Conservation (phyloP, 1,140 invertebrate species). For the Drosophila nannoptera region DNA sequence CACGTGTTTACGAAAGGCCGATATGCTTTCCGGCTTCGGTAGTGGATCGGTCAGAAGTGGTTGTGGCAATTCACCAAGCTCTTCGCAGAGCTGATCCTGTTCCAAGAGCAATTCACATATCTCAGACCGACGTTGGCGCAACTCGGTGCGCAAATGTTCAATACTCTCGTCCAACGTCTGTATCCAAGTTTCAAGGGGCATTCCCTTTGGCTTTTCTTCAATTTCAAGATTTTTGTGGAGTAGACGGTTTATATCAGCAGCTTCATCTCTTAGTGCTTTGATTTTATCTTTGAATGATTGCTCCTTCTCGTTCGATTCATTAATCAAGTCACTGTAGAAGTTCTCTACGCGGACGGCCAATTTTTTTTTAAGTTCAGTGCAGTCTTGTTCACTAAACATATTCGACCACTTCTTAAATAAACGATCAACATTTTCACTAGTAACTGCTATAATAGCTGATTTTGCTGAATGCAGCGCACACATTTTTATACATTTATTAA, state of each 20-base stretch:
- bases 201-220: constrained; percentile 17
- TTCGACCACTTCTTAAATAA: constrained; percentile 52
- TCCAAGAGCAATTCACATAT: constrained; percentile 54
- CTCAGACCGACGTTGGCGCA: constrained; percentile 48
- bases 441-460: constrained; percentile 36
- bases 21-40: constrained; percentile 52
- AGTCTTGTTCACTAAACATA: constrained; percentile 57
- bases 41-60: constrained; percentile 53
- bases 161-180: constrained; percentile 51
- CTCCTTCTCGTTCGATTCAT: constrained; percentile 54
- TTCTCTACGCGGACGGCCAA: constrained; percentile 47
- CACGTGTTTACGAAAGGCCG: constrained; percentile 45
- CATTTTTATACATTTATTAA: too few relatives aligned
- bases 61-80: constrained; percentile 49
- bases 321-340: constrained; percentile 52
- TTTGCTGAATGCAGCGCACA: too few relatives aligned
- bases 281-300: constrained; percentile 45
- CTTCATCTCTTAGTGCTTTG: constrained; percentile 35
- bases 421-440: constrained; percentile 45
- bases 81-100: constrained; percentile 59
- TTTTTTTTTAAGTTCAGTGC: constrained; percentile 44
- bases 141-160: constrained; percentile 42
- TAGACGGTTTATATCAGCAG: constrained; percentile 44
- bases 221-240: constrained; percentile 16
- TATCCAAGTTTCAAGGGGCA: constrained; percentile 48